These are phyloP conservation scores for Orthonyx spaldingii DNA, from an alignment of 2,113 vertebrate species.

Conservation along the genomic window DNA sequence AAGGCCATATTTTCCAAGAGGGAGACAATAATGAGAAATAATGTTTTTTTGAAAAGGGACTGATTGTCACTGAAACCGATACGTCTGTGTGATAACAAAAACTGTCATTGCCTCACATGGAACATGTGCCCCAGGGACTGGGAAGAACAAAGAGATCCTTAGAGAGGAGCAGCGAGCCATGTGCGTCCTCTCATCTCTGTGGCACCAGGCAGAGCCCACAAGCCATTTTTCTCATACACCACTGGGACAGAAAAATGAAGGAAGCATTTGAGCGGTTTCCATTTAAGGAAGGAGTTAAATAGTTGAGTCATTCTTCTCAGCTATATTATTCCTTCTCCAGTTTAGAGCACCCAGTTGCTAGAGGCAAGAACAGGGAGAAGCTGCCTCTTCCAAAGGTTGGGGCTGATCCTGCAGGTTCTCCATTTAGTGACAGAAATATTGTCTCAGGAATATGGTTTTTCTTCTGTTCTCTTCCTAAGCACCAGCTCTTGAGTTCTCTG, in stretches of 20 bases:
- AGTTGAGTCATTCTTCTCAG: conserved; percentile 52
- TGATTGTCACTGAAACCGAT: conserved; percentile 74
- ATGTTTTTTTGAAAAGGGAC: conserved; percentile 58
- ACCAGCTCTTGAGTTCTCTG: neutral
- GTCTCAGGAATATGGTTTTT: neutral
- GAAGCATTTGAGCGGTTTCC: conserved; percentile 51
- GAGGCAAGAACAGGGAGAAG: neutral
- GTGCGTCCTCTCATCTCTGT: conserved; percentile 62
- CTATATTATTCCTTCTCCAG: neutral
- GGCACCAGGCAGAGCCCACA: conserved; percentile 74
- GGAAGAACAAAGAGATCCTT: conserved; percentile 75
- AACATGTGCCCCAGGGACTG: conserved; percentile 65
- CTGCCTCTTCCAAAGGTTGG: neutral
- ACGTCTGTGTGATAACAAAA: conserved; percentile 74
- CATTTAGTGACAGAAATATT: neutral
- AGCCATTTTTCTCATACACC: conserved; percentile 72
- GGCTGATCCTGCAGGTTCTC: neutral
- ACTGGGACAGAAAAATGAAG: conserved; percentile 62
- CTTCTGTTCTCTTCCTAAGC: neutral
- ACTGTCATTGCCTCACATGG: conserved; percentile 71
- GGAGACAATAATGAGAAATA: conserved; percentile 69
- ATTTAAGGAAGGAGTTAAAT: conserved; percentile 58
- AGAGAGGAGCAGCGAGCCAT: conserved; percentile 57
- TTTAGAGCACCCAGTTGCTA: neutral
- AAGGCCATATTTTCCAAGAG: conserved; percentile 61